Base-by-base conservation (phyloP, 2,888 invertebrate species). In the Thera britannica region DNA sequence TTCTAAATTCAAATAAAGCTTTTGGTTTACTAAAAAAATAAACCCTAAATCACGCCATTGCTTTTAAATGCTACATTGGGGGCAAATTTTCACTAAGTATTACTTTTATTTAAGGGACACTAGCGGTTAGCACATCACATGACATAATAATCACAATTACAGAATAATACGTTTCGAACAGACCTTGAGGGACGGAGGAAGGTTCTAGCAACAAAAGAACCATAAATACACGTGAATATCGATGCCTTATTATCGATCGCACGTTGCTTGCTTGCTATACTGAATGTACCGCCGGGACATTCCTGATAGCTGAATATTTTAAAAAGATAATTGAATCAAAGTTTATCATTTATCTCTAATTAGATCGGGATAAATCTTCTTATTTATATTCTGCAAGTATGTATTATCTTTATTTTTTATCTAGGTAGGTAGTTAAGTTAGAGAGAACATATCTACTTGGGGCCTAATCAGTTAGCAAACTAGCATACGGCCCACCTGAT, bases 251-350 rank as follows among this genome's bases (percentile, higher is more conserved):
- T 23, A 61, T 65, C 58, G 54, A 65, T 49, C 51, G 46, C 52
- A 57, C 62, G 58, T 58, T 44, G 58, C 62, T 58, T 68, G 66
- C 59, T 66, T 68, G 49, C 52, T 44, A 52, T 64, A 64, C 58
- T 64, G 63, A 36, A 64, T 57, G 58, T 58, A 44, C 52, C 35
- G 9, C 46, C 12, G 36, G 57, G 48, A 57, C 8, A 35, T 35
- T 62, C 46, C 34, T 51, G 63, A 51, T 63, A 51, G 23, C 57
- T 58, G 51, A 63, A 48, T 6, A 52, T 34, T 52, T 52, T 34
- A n/a, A 35, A 54, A n/a, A n/a, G 23, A 23, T 23, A 23, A 23
- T 23, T 23, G 23, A 23, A 23, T 23, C 23, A 23, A 23, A 23
- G 23, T 23, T 23, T 23, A 23, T 23, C 23, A 23, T 23, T 23